Evolutionary conservation across 2,113 vertebrate genomes (phyloP), one percentile per base, ranked within the genome.

Genomic region (Rana temporaria): DNA sequence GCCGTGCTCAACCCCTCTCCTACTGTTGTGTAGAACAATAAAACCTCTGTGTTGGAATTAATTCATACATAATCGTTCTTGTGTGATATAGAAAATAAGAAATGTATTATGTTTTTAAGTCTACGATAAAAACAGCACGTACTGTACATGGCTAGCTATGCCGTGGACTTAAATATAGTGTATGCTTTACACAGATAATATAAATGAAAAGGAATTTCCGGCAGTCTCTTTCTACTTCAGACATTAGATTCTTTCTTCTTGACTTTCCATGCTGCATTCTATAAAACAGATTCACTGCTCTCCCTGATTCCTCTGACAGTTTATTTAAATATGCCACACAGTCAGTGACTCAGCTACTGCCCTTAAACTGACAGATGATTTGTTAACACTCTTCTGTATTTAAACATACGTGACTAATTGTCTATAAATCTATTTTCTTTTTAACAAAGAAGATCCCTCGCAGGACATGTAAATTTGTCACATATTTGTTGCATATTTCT

Each of bases 381-480:
- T 80, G 67, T 57, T 72, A 72, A 64, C 68, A 64, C 56, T 30
- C 20, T 53, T 38, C 19, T 42, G 18, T 14, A 12, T 63, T 71
- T 52, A 81, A 81, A 81, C 68, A 64, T 55, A 81, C 53, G 63
- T 81, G 67, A 81, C 79, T 65, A 78, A 78, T 78, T 78, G 60
- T 78, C 62, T 72, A 30, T 72, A 42, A 71, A 53, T 72, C 38
- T 72, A 26, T 63, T 81, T 81, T 12, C 42, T 48, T 59, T 66
- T 60, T 53, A 78, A 26, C 22, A 55, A 24, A 26, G 75, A 52
- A 30, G 22, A 78, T 52, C 15, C 5, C 24, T 78, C 55, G 17
- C 38, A 66, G 62, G n/a, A 26, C 42, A 65, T 64, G 38, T n/a
- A 78, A 22, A 48, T 78, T 53, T 65, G 32, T 65, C 75, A 64